phyloP scores from a whole-genome alignment of 2,888 invertebrate genomes.

The Malacosoma neustria region DNA sequence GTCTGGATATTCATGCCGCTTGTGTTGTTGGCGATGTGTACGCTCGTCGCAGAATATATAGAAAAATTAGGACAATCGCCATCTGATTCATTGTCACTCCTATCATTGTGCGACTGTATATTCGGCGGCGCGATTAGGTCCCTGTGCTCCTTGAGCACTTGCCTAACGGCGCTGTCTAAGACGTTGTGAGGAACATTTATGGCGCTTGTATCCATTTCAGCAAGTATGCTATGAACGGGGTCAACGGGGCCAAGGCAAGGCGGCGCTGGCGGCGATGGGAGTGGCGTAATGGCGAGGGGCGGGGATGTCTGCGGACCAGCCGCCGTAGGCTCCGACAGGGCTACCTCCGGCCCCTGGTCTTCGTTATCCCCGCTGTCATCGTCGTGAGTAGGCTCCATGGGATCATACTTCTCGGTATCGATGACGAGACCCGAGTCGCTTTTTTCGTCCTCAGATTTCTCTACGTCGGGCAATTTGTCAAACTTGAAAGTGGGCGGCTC shows the following conservation, averaged over 20 bases:
- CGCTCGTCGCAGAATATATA: slow-evolving; percentile 87
- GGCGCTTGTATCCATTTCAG: slow-evolving; percentile 27
- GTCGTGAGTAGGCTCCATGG: slow-evolving; percentile 67
- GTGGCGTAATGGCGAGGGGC: slow-evolving; percentile 4
- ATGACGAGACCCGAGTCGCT: slow-evolving; percentile 76
- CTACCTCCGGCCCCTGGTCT: slow-evolving; percentile 1
- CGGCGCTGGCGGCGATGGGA: slow-evolving; percentile 6
- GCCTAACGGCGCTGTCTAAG: slow-evolving; percentile 48
- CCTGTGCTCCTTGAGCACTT: slow-evolving; percentile 51
- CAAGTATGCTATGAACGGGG: slow-evolving; percentile 27
- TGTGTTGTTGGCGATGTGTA: slow-evolving; percentile 78
- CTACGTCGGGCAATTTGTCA: slow-evolving; percentile 39
- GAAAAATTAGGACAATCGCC: slow-evolving; percentile 90
- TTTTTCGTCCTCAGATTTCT: slow-evolving; percentile 64
- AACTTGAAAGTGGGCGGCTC: slow-evolving; percentile 50
- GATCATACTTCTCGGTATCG: slow-evolving; percentile 74
- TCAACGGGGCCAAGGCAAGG: not conserved
- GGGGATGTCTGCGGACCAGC: slow-evolving; percentile 3
- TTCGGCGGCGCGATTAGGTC: slow-evolving; percentile 25
- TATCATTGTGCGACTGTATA: slow-evolving; percentile 21
- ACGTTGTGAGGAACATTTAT: slow-evolving; percentile 33
- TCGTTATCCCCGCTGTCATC: slow-evolving; percentile 42
- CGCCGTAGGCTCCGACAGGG: slow-evolving; percentile 2
- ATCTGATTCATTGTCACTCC: slow-evolving; percentile 67
- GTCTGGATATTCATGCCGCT: slow-evolving; percentile 15